phyloP scores from a whole-genome alignment of 1,140 invertebrate genomes.

The Chymomyza costata region DNA sequence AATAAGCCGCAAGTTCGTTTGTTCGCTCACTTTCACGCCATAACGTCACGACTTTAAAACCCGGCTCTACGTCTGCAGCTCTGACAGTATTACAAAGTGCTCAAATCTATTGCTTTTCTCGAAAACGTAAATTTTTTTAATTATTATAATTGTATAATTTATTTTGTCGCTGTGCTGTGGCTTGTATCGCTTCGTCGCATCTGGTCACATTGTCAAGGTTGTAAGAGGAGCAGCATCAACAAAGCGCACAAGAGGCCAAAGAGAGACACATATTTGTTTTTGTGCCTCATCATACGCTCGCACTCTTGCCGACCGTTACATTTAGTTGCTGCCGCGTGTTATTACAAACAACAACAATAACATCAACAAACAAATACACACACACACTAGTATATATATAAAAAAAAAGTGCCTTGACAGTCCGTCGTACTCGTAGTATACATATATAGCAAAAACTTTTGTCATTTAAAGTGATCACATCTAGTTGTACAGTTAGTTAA shows the following conservation, averaged over 20 bases:
- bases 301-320: conserved; percentile 43
- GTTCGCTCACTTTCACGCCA: conserved; percentile 23
- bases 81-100: conserved; percentile 59
- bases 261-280: no score
- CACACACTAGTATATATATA: conserved; percentile 11
- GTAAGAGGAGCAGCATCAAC: no score
- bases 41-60: conserved; percentile 44
- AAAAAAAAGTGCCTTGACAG: conserved; percentile 25
- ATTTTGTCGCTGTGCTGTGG: conserved; percentile 23
- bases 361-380: conserved; percentile 27
- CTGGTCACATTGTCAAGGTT: no score
- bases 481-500: conserved; percentile 1
- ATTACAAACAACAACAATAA: conserved; percentile 47
- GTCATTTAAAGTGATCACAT: conserved; percentile 14
- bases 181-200: conserved; percentile 28
- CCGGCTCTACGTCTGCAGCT: no score
- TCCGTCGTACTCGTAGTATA: conserved; percentile 49
- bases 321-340: conserved; percentile 48
- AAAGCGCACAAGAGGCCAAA: no score
- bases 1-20: no score
- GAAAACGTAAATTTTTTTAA: conserved; percentile 49
- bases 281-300: no score
- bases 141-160: conserved; percentile 54
- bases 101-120: conserved; percentile 62
- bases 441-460: no score